Evolutionary conservation across 2,888 invertebrate species (phyloP).

Genomic region (Steinernema hermaphroditum): DNA sequence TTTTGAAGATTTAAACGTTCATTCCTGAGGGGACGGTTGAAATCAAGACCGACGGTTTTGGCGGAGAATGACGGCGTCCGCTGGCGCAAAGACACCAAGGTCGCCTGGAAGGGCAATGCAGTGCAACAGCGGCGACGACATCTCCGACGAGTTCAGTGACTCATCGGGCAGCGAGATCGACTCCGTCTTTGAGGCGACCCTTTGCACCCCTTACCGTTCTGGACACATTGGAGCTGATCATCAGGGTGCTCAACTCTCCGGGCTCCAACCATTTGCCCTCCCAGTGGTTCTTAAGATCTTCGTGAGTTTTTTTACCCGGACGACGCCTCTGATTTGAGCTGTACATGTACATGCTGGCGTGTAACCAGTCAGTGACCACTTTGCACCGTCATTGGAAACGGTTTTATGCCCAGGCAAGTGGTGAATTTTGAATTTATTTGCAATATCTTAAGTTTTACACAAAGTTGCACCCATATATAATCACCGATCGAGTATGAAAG

Average conservation of each 20-base stretch:
- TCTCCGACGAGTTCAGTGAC: constrained; percentile 9
- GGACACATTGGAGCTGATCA: constrained; percentile 81
- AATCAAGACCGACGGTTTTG: too few species aligned
- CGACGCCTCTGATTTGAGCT: constrained; percentile 71
- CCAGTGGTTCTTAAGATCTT: constrained; percentile 54
- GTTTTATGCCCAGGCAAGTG: too few species aligned
- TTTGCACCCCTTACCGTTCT: constrained; percentile 79
- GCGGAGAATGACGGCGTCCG: constrained; percentile 73
- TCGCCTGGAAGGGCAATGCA: constrained; percentile 25
- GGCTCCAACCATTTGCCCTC: constrained; percentile 49
- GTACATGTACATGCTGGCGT: constrained; percentile 82
- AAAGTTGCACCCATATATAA: too few species aligned
- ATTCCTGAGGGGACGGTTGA: too few species aligned
- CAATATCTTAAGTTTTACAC: too few species aligned
- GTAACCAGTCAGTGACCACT: constrained; percentile 87
- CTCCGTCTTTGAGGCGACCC: constrained; percentile 73
- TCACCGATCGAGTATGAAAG: too few species aligned
- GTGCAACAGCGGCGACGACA: constrained; percentile 24
- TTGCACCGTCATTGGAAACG: too few species aligned
- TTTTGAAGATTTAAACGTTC: too few species aligned
- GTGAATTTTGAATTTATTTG: too few species aligned
- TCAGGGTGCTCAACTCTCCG: constrained; percentile 73
- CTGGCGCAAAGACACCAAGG: constrained; percentile 76
- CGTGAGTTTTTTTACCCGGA: constrained; percentile 40
- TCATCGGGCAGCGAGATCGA: constrained; percentile 34